A percentile compares a stretch with the other conserved stretches of the same genome.
Conservation (phyloP, 23 tunicate species). For the Oikopleura albicans region DNA sequence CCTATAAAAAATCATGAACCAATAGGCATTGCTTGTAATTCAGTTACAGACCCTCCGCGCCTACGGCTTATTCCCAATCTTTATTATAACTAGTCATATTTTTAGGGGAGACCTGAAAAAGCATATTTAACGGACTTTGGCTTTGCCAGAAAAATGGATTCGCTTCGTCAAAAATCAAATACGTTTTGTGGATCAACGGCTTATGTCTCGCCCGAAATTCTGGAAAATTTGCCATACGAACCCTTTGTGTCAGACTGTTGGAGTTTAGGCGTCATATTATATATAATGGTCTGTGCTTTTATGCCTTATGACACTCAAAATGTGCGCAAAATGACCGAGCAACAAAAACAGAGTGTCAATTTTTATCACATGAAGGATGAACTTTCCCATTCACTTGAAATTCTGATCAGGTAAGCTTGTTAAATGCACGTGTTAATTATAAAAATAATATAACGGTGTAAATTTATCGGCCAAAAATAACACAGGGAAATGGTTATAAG, state of each 20-base stretch:
- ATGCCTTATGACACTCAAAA: slow-evolving; percentile 6
- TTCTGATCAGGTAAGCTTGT: background rate
- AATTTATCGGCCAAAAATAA: too few relatives aligned
- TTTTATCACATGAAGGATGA: slow-evolving; percentile 1
- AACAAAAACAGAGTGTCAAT: background rate
- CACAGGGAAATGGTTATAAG: too few relatives aligned
- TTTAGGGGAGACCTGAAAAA: background rate
- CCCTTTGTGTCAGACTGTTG: slow-evolving; percentile 2
- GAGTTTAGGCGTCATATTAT: background rate
- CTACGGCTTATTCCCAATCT: background rate
- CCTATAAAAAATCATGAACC: too few relatives aligned
- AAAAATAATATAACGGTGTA: too few relatives aligned
- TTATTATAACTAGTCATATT: too few relatives aligned
- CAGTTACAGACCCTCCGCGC: too few relatives aligned
- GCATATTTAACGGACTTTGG: background rate
- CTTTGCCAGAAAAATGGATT: background rate
- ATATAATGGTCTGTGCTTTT: background rate
- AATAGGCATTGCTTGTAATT: too few relatives aligned
- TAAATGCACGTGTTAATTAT: background rate
- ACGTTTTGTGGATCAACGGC: background rate
- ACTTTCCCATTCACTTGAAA: background rate
- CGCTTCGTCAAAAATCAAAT: background rate
- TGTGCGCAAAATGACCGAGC: background rate
- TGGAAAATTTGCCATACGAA: background rate
- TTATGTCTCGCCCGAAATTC: background rate